Conservation (phyloP, 2,797 vertebrate species). For the Pangasius krempfi region DNA sequence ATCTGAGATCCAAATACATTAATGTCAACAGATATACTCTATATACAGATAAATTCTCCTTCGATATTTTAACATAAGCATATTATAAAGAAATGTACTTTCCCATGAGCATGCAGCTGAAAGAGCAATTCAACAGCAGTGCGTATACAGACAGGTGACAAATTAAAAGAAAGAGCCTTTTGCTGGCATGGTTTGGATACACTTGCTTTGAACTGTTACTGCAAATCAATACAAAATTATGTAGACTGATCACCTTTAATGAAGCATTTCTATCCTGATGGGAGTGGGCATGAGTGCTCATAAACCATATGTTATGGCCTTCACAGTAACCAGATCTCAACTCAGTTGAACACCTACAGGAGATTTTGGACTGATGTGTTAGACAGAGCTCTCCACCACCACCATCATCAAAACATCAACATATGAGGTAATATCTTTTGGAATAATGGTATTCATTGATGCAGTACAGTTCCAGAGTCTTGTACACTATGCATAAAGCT, state of each 20-base stretch:
- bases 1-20: constrained; percentile 10
- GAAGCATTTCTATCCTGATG: too few relatives aligned
- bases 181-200: neutral
- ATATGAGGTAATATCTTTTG: neutral
- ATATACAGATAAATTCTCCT: neutral
- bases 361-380: neutral
- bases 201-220: neutral
- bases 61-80: neutral
- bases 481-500: neutral
- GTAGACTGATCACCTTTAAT: neutral
- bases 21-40: neutral
- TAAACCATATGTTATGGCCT: neutral
- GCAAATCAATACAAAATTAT: neutral
- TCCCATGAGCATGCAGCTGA: neutral
- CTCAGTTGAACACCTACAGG: neutral
- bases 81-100: neutral
- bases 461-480: neutral
- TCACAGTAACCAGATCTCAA: neutral
- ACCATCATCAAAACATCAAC: neutral
- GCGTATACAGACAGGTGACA: neutral
- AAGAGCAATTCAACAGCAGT: neutral
- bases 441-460: neutral
- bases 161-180: neutral
- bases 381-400: neutral
- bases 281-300: too few relatives aligned